Conservation (phyloP, 2,797 vertebrate genomes). For the Anas capensis region DNA sequence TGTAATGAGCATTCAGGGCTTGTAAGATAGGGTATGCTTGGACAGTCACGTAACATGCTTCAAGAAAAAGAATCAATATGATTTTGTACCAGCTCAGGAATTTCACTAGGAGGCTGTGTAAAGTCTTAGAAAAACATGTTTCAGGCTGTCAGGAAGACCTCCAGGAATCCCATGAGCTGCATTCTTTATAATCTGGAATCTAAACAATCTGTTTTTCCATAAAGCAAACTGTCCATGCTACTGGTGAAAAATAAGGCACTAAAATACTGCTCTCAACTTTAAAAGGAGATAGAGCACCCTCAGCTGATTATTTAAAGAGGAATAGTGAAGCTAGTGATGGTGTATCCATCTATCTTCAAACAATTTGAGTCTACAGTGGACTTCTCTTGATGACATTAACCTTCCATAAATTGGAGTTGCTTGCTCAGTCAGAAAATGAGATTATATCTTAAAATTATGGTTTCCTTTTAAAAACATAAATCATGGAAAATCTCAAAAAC, state of each 20-base stretch:
- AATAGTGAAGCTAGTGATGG: neutral
- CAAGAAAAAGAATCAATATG: neutral
- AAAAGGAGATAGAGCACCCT: neutral
- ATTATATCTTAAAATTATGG: neutral
- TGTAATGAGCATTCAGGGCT: neutral
- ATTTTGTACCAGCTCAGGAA: slow-evolving; percentile 29
- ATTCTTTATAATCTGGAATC: slow-evolving; percentile 13
- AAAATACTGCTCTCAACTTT: neutral
- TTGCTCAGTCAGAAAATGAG: neutral
- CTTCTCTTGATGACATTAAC: neutral
- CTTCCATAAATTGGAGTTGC: neutral
- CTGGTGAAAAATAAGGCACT: neutral
- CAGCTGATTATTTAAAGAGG: neutral
- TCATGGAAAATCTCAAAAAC: neutral
- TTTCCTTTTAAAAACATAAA: neutral
- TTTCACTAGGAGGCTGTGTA: neutral
- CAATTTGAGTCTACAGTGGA: neutral
- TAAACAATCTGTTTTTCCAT: neutral
- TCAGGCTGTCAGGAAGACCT: neutral
- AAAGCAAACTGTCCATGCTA: neutral
- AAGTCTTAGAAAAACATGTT: slow-evolving; percentile 13
- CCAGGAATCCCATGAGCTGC: neutral
- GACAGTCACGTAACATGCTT: neutral
- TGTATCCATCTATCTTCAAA: neutral
- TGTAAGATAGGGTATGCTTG: neutral